Evolutionary conservation across 2,113 vertebrate species (phyloP).

Genomic region (Leiothrix lutea): DNA sequence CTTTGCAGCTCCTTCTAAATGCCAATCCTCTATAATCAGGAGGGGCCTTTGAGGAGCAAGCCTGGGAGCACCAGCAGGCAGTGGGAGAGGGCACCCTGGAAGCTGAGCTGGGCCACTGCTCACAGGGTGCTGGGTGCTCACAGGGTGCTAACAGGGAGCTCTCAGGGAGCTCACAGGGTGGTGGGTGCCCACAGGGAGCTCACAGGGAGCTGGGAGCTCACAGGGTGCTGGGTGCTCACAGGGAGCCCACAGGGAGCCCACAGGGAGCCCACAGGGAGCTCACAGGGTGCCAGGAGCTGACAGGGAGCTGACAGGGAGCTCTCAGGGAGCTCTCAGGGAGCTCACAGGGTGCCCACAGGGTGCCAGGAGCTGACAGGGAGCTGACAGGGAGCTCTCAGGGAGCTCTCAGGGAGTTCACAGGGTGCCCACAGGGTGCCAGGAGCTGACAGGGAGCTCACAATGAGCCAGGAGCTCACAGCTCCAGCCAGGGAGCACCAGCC

Average conservation of each 20-base stretch:
- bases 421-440: not conserved
- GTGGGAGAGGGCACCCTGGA: not conserved
- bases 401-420: not conserved
- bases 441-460: not conserved
- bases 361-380: no score
- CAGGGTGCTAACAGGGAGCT: no score
- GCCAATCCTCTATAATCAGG: not conserved
- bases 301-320: no score
- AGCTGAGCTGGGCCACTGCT: not conserved
- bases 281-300: no score
- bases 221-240: no score
- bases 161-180: no score
- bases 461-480: not conserved
- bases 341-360: no score
- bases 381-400: no score
- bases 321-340: not conserved
- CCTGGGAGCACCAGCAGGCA: not conserved
- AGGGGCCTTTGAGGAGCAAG: not conserved
- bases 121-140: not conserved
- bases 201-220: no score
- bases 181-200: no score
- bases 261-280: no score
- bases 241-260: no score
- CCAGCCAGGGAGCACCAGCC: not conserved
- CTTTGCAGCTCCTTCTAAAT: not conserved